These are phyloP conservation scores for Acrossocheilus wenchowensis DNA, from an alignment of 2,797 vertebrate genomes.

Conservation along the genomic window DNA sequence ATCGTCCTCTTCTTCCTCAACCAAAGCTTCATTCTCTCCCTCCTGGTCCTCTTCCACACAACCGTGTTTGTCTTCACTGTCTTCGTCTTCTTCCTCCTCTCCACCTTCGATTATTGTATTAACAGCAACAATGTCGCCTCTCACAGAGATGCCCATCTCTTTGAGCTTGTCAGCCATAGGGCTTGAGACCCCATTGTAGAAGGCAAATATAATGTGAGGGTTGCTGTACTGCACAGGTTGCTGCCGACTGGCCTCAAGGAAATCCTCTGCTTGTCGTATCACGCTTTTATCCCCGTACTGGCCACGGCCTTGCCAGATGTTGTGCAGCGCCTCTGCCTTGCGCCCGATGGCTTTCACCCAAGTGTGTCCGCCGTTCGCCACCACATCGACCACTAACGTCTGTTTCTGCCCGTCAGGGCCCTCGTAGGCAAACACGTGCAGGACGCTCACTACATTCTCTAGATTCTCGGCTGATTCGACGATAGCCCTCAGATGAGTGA, in stretches of 20 bases:
- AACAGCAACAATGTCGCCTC: conserved; percentile 92
- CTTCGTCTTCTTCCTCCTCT: conserved; percentile 63
- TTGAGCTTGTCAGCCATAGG: conserved; percentile 90
- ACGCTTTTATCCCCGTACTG: conserved; percentile 94
- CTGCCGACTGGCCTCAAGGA: conserved; percentile 87
- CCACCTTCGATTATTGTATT: conserved; percentile 66
- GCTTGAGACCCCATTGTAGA: conserved; percentile 92
- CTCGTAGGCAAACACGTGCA: conserved; percentile 88
- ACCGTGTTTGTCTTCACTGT: conserved; percentile 57
- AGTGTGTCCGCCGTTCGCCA: conserved; percentile 89
- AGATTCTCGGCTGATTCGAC: conserved; percentile 90
- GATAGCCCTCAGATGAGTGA: conserved; percentile 91
- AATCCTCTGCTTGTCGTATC: conserved; percentile 90
- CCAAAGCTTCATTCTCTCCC: conserved; percentile 31
- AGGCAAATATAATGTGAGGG: conserved; percentile 92
- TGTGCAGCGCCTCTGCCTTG: conserved; percentile 95
- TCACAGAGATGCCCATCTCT: conserved; percentile 90
- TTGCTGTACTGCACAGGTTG: conserved; percentile 90
- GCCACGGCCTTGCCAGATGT: conserved; percentile 95
- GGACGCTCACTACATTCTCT: conserved; percentile 84
- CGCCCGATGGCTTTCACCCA: conserved; percentile 97
- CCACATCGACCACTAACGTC: conserved; percentile 92
- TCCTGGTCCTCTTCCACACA: conserved; percentile 62
- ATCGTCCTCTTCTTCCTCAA: conserved; percentile 41
- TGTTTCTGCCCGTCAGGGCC: conserved; percentile 79